Conservation (phyloP, 2,888 invertebrate genomes). For the Tetropium fuscum region DNA sequence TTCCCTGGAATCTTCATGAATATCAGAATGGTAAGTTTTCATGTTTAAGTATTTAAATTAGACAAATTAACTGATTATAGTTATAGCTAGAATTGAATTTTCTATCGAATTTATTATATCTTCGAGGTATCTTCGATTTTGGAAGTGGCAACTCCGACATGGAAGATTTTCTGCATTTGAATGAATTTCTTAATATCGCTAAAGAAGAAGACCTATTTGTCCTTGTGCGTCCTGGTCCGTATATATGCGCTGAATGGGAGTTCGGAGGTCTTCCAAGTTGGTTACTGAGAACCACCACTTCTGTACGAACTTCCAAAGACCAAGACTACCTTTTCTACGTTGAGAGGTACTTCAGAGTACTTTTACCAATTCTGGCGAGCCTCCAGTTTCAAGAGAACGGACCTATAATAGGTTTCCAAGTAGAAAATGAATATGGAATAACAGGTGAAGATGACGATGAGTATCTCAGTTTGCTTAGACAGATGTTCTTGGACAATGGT, state of each 20-base stretch:
- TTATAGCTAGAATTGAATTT: too few species aligned
- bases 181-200: not conserved
- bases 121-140: not conserved
- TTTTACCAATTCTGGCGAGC: constrained; percentile 67
- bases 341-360: constrained; percentile 65
- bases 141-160: not conserved
- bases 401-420: constrained; percentile 87
- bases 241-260: constrained; percentile 1
- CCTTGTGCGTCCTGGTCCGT: not conserved
- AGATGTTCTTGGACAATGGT: constrained; percentile 59
- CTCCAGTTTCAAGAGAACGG: constrained; percentile 80
- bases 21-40: not conserved
- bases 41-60: not conserved
- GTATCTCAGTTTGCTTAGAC: constrained; percentile 65
- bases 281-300: not conserved
- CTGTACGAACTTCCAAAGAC: constrained; percentile 23
- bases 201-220: not conserved
- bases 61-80: too few species aligned
- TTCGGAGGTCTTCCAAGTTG: not conserved
- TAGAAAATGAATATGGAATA: constrained; percentile 96
- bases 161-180: not conserved
- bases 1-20: not conserved
- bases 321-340: constrained; percentile 57
- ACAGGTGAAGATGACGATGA: constrained; percentile 55
- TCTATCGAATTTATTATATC: too few species aligned